Evolutionary conservation across 1,140 invertebrate species (phyloP).

Genomic region (Drosophila carrolli): DNA sequence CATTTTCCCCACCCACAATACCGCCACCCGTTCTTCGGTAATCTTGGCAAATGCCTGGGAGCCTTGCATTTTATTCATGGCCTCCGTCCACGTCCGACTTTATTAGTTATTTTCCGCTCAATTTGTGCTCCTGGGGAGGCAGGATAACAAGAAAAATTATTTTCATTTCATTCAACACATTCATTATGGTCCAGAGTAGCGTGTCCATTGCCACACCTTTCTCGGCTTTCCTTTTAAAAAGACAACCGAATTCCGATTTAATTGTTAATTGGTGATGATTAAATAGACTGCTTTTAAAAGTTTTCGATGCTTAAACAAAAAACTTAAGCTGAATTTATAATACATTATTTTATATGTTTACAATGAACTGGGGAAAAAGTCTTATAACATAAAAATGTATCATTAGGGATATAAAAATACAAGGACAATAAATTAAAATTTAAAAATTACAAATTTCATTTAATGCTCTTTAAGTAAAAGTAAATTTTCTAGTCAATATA

Average conservation of each 20-base stretch:
- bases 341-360: no score
- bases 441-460: no score
- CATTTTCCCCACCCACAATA: slow-evolving; percentile 1
- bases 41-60: slow-evolving; percentile 49
- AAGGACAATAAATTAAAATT: no score
- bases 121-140: slow-evolving; percentile 72
- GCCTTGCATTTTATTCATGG: slow-evolving; percentile 73
- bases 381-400: no score
- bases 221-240: slow-evolving; percentile 6
- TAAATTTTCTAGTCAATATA: no score
- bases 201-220: slow-evolving; percentile 21
- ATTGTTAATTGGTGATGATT: background rate
- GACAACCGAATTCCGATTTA: background rate
- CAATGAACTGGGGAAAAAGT: no score
- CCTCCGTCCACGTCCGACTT: slow-evolving; percentile 74
- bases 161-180: slow-evolving; percentile 83
- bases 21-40: slow-evolving; percentile 1
- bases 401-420: no score
- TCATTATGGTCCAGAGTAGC: slow-evolving; percentile 51
- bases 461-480: no score
- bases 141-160: slow-evolving; percentile 84
- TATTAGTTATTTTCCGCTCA: slow-evolving; percentile 84
- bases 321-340: no score
- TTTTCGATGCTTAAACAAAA: no score
- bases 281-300: background rate